A percentile compares a stretch with the other conserved stretches of the same genome.
phyloP scores from a whole-genome alignment of 2,888 invertebrate genomes.

The Psococerastis gibbosa region DNA sequence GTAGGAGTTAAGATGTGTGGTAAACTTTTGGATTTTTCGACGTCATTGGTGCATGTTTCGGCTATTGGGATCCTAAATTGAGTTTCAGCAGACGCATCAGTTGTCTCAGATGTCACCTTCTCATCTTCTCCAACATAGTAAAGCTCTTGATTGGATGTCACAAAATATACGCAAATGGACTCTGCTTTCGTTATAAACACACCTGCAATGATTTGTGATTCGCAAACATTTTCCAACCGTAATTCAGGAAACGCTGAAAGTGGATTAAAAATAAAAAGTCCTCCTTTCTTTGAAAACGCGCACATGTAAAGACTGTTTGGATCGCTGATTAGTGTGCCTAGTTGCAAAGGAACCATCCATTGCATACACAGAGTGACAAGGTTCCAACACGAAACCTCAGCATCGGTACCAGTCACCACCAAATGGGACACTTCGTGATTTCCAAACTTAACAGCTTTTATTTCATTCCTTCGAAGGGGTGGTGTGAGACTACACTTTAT shows the following conservation, averaged over 20 bases:
- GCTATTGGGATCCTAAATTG: neutral
- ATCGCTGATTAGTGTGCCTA: slow-evolving; percentile 35
- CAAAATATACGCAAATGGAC: neutral
- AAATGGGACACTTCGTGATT: slow-evolving; percentile 34
- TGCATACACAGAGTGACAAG: slow-evolving; percentile 43
- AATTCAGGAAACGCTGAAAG: neutral
- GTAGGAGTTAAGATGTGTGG: neutral
- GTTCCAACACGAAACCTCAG: slow-evolving; percentile 50
- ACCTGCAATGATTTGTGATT: neutral
- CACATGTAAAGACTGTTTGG: slow-evolving; percentile 46
- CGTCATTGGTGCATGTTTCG: neutral
- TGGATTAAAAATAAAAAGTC: slow-evolving; percentile 3
- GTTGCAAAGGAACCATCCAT: slow-evolving; percentile 41
- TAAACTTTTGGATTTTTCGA: neutral
- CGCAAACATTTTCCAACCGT: neutral
- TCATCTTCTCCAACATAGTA: neutral
- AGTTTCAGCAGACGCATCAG: neutral
- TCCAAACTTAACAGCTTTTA: slow-evolving; percentile 37
- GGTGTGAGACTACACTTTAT: slow-evolving; percentile 20
- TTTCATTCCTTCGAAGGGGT: neutral
- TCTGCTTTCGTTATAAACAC: neutral
- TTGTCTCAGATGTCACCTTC: neutral
- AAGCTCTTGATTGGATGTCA: neutral
- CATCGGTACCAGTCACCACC: slow-evolving; percentile 34
- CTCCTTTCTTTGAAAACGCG: slow-evolving; percentile 39